Conservation (phyloP, 2,888 invertebrate genomes). For the Ctena decussata region DNA sequence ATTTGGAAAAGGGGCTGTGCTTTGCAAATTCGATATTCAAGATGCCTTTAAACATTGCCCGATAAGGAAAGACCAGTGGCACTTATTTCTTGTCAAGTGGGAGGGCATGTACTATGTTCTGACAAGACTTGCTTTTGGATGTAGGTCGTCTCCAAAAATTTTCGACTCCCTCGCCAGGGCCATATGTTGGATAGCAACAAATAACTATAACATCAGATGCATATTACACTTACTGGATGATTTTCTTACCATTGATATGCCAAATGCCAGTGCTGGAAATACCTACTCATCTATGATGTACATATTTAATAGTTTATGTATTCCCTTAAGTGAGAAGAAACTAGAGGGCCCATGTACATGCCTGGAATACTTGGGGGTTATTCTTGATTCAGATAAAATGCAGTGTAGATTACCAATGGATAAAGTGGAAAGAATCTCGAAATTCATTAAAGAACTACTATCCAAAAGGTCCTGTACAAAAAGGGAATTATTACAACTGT, state of each 20-base stretch:
- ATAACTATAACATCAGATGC: not conserved
- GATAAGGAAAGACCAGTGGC: no score
- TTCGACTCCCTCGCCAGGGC: not conserved
- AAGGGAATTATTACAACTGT: slow-evolving; percentile 9
- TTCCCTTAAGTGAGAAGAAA: not conserved
- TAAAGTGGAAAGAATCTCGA: slow-evolving; percentile 39
- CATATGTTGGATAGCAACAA: not conserved
- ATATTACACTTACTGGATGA: not conserved
- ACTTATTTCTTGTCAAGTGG: not conserved
- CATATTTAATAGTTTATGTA: not conserved
- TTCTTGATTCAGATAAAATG: no score
- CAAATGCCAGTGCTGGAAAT: not conserved
- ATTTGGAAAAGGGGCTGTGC: not conserved
- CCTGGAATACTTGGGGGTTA: no score
- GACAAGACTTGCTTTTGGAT: not conserved
- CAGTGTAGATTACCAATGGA: slow-evolving; percentile 22
- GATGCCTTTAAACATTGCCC: not conserved
- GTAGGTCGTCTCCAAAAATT: not conserved
- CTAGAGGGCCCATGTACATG: not conserved
- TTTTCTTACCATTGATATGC: not conserved
- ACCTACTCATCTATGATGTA: not conserved
- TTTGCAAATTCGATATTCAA: not conserved
- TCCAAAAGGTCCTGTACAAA: not conserved
- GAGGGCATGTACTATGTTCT: not conserved
- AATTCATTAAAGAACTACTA: not conserved